Conservation (phyloP, 1,140 invertebrate genomes). For the Triops cancriformis region DNA sequence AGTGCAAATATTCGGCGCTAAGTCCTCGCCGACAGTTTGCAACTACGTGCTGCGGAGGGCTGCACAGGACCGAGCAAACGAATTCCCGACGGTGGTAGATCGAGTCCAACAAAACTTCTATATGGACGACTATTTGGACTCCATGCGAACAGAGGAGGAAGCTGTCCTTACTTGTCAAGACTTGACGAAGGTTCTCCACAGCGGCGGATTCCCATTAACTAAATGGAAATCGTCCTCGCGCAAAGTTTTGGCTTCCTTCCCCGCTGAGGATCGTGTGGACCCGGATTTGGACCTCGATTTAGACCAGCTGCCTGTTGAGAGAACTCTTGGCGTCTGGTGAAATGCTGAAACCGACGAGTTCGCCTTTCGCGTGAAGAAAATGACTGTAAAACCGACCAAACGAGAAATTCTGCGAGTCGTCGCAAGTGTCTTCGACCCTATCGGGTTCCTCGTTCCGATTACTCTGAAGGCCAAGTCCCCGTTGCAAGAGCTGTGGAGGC, state of each 20-base stretch:
- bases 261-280: background rate
- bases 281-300: background rate
- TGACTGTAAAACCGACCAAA: slow-evolving; percentile 25
- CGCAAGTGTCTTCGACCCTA: slow-evolving; percentile 33
- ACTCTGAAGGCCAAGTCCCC: slow-evolving; percentile 39
- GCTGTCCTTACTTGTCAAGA: background rate
- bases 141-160: slow-evolving; percentile 19
- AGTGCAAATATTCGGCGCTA: slow-evolving; percentile 28
- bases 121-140: slow-evolving; percentile 26
- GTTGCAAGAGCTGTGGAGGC: slow-evolving; percentile 40
- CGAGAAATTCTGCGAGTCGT: slow-evolving; percentile 26
- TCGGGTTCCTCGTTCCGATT: slow-evolving; percentile 34
- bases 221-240: slow-evolving; percentile 21
- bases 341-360: background rate
- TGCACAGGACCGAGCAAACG: slow-evolving; percentile 15
- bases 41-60: slow-evolving; percentile 24
- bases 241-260: background rate
- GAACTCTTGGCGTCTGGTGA: slow-evolving; percentile 11
- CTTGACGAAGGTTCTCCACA: background rate
- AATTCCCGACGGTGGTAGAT: slow-evolving; percentile 14
- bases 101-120: slow-evolving; percentile 19
- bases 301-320: slow-evolving; percentile 2
- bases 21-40: slow-evolving; percentile 24
- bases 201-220: slow-evolving; percentile 14
- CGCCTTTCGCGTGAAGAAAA: background rate